A percentile compares a stretch with the other conserved stretches of the same genome.
These are phyloP conservation scores for Peromyscus aztecus DNA, from an alignment of 2,797 vertebrate species.

Conservation along the genomic window DNA sequence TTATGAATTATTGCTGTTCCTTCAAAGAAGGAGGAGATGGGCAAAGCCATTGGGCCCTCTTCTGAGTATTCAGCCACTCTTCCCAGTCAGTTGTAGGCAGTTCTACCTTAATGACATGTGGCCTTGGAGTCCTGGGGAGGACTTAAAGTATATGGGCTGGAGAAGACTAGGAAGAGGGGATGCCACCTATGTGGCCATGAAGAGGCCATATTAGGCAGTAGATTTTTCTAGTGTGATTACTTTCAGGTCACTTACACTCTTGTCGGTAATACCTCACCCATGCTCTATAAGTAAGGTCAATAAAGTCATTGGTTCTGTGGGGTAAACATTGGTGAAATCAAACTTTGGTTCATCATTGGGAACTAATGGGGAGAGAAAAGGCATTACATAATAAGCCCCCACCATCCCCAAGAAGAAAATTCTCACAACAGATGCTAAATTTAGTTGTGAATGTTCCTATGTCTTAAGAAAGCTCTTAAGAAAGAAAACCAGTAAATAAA, in stretches of 20 bases:
- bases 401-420: background rate
- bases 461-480: background rate
- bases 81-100: background rate
- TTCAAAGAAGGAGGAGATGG: background rate
- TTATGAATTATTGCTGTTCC: background rate
- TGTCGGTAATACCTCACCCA: background rate
- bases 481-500: background rate
- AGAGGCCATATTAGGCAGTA: too few relatives aligned
- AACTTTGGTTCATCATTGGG: background rate
- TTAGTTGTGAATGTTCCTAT: background rate
- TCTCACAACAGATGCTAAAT: background rate
- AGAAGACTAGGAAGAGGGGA: background rate
- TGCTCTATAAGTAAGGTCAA: background rate
- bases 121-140: background rate
- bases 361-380: background rate
- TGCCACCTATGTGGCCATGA: background rate
- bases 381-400: background rate
- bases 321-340: background rate
- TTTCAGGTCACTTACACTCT: background rate
- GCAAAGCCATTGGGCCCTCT: background rate
- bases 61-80: background rate
- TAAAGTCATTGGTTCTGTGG: background rate
- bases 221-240: background rate
- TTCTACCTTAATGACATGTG: background rate
- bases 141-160: background rate